phyloP scores from a whole-genome alignment of 1,140 invertebrate species.

The Sesamia nonagrioides region DNA sequence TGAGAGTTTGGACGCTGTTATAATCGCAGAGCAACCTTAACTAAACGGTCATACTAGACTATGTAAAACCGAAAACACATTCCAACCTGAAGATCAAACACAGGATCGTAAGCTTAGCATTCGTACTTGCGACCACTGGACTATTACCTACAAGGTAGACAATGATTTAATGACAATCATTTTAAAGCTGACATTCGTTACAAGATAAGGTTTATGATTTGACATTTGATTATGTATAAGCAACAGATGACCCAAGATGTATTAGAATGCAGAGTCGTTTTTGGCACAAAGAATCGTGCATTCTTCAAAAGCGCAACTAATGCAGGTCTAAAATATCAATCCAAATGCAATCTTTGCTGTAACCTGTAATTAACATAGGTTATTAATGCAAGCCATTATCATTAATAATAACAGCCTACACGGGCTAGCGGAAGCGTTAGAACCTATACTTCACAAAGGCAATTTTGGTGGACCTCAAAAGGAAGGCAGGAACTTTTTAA shows the following conservation, averaged over 20 bases:
- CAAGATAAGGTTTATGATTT: not conserved
- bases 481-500: not conserved
- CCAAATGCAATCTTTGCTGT: not conserved
- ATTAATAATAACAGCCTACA: not conserved
- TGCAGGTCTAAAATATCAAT: not conserved
- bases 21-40: too few species aligned
- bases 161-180: not conserved
- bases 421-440: too few species aligned
- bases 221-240: not conserved
- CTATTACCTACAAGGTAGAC: not conserved
- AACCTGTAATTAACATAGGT: not conserved
- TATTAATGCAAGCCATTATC: not conserved
- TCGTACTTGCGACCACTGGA: too few species aligned
- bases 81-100: too few species aligned
- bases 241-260: not conserved
- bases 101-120: too few species aligned
- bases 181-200: not conserved
- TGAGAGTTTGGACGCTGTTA: too few species aligned
- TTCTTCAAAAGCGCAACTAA: slow-evolving; percentile 1
- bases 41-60: too few species aligned
- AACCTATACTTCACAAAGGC: too few species aligned
- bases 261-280: not conserved
- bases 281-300: not conserved
- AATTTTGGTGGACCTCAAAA: not conserved
- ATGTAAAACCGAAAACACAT: too few species aligned